Evolutionary conservation across 2,888 invertebrate genomes (phyloP).

Genomic region (Drosophila affinis): DNA sequence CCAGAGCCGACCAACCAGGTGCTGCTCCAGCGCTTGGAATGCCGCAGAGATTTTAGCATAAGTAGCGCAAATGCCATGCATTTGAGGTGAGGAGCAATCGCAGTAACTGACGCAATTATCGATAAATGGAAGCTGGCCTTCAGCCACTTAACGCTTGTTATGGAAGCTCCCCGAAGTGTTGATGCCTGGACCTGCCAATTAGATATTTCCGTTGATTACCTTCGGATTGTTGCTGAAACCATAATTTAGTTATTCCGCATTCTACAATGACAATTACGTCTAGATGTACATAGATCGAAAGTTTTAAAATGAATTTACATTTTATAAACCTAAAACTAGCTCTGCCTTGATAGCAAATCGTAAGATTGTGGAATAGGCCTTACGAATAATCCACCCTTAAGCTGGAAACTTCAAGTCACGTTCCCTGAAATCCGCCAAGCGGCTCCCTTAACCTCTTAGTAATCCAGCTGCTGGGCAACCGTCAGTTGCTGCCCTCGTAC

Average conservation of each 20-base stretch:
- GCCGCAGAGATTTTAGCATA: constrained; percentile 53
- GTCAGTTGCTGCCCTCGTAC: constrained; percentile 31
- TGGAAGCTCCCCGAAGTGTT: constrained; percentile 38
- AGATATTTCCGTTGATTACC: constrained; percentile 3
- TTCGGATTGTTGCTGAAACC: too few species aligned
- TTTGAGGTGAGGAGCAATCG: constrained; percentile 55
- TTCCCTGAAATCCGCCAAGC: background rate
- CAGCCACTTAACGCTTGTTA: constrained; percentile 49
- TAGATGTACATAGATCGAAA: too few species aligned
- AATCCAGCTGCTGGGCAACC: constrained; percentile 17
- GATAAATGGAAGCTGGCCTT: constrained; percentile 52
- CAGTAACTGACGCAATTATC: constrained; percentile 61
- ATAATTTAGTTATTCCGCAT: background rate
- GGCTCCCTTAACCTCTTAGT: constrained; percentile 1
- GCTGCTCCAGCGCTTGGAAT: background rate
- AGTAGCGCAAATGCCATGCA: constrained; percentile 71
- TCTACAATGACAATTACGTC: too few species aligned
- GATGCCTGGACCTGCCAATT: constrained; percentile 25
- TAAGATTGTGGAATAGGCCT: background rate
- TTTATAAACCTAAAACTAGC: too few species aligned
- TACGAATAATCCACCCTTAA: constrained; percentile 9
- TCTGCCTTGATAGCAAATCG: background rate
- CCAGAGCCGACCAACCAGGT: background rate
- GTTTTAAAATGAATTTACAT: too few species aligned
- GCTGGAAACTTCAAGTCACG: constrained; percentile 13